Conservation (phyloP, 1,140 invertebrate species). For the Wasmannia auropunctata region DNA sequence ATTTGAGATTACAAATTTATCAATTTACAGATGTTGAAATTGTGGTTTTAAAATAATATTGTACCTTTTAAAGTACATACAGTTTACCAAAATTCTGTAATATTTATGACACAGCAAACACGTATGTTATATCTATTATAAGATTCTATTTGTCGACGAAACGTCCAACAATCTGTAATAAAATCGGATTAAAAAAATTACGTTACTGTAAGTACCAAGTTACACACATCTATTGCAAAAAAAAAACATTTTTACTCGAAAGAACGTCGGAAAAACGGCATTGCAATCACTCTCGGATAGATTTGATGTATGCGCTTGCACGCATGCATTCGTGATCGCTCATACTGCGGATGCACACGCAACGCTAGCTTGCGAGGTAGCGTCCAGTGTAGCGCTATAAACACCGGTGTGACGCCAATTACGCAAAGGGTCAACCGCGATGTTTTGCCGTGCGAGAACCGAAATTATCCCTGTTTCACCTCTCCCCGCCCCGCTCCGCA, state of each 20-base stretch:
- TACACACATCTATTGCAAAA: background rate
- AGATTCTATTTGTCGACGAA: background rate
- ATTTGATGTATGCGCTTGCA: conserved; percentile 15
- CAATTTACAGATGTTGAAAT: background rate
- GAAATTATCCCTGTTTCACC: conserved; percentile 69
- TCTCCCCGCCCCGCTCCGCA: background rate
- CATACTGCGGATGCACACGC: background rate
- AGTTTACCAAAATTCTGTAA: background rate
- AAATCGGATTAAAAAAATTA: background rate
- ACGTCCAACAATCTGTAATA: background rate
- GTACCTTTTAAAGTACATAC: background rate
- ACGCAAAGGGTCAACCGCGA: conserved; percentile 75
- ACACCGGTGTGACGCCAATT: conserved; percentile 78
- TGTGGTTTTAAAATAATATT: background rate
- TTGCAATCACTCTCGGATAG: background rate
- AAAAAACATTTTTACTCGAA: background rate
- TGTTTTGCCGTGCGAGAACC: conserved; percentile 76
- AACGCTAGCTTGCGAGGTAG: conserved; percentile 43
- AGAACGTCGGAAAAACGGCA: background rate
- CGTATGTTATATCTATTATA: background rate
- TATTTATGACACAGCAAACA: background rate
- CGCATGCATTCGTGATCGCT: background rate
- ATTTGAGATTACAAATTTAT: background rate
- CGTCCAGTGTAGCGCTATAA: conserved; percentile 68
- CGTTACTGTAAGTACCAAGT: background rate